Evolutionary conservation across 2,113 vertebrate species (phyloP).

Genomic region (Callopanchax toddi): DNA sequence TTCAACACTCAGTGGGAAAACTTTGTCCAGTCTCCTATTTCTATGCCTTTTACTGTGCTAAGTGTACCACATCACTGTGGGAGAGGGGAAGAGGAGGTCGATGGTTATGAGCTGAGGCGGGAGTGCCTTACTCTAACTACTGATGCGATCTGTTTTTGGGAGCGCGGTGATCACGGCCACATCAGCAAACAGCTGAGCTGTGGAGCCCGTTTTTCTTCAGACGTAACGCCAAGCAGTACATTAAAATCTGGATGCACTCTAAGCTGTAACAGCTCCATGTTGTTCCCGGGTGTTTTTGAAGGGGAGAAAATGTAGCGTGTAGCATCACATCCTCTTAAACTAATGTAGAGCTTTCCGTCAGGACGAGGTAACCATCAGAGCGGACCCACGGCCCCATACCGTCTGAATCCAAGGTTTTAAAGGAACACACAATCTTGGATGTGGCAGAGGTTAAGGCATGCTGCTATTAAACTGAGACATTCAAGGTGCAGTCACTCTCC

Average conservation of each 20-base stretch:
- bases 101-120: slow-evolving; percentile 63
- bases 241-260: slow-evolving; percentile 60
- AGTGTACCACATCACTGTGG: slow-evolving; percentile 83
- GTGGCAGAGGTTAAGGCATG: slow-evolving; percentile 30
- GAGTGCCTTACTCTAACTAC: slow-evolving; percentile 79
- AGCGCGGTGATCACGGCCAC: slow-evolving; percentile 45
- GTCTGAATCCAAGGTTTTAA: slow-evolving; percentile 19
- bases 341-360: slow-evolving; percentile 30
- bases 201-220: slow-evolving; percentile 41
- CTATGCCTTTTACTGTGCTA: slow-evolving; percentile 80
- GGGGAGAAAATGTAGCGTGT: slow-evolving; percentile 63
- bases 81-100: slow-evolving; percentile 59
- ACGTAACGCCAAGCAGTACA: slow-evolving; percentile 47
- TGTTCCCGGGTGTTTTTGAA: slow-evolving; percentile 27
- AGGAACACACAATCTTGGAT: slow-evolving; percentile 11
- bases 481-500: slow-evolving; percentile 10
- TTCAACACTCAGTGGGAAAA: slow-evolving; percentile 56
- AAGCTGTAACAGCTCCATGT: slow-evolving; percentile 43
- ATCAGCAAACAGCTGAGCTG: slow-evolving; percentile 55
- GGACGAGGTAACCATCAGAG: slow-evolving; percentile 36
- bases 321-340: slow-evolving; percentile 53
- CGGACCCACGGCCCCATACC: neutral
- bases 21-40: slow-evolving; percentile 66
- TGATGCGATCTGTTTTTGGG: slow-evolving; percentile 52
- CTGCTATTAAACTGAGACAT: slow-evolving; percentile 38